Evolutionary conservation across 2,888 invertebrate species (phyloP), one percentile per base, ranked within the genome.

Genomic region (Phengaris alcon): DNA sequence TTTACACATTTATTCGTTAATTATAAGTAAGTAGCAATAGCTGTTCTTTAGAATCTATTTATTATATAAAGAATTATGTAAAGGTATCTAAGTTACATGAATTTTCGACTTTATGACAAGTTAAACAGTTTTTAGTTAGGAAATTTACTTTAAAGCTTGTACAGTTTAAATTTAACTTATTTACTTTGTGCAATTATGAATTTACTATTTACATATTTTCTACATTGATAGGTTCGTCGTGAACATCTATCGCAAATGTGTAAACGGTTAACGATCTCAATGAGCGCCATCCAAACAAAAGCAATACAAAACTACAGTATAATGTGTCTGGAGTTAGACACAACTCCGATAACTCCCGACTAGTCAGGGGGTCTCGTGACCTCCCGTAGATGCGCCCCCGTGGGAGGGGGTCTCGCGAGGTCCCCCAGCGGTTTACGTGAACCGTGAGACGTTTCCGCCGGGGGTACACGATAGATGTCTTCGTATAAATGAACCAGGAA

Each of bases 401-500:
- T 22, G 7, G 57, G 15, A 57, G 57, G n/a, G 57, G n/a, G 15
- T 57, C 59, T 10, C 59, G 10, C 4, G 59, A 59, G 22, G 22
- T 15, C 59, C 59, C 57, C 22, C 10, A 4, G 35, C 6, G 35
- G 64, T 9, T 35, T 13, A 35, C 35, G 64, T 64, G 64, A 64
- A 64, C 64, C 64, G 35, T 64, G 35, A 64, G 35, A 64, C 64
- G 64, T 64, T 64, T 64, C 64, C 64, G 64, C 64, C 35, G 64
- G 64, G 59, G 64, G 64, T 64, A 6, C 6, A 44, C 64, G 13
- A 64, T 64, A 64, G 12, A 64, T 22, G 35, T 64, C 64, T 35
- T 35, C 35, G 35, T 35, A 64, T 6, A 64, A 13, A 64, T 12
- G 64, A 64, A 12, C 13, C 35, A 35, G 64, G 64, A 64, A 35